Base-by-base conservation (phyloP, 2,113 vertebrate genomes). In the Xyrauchen texanus region DNA sequence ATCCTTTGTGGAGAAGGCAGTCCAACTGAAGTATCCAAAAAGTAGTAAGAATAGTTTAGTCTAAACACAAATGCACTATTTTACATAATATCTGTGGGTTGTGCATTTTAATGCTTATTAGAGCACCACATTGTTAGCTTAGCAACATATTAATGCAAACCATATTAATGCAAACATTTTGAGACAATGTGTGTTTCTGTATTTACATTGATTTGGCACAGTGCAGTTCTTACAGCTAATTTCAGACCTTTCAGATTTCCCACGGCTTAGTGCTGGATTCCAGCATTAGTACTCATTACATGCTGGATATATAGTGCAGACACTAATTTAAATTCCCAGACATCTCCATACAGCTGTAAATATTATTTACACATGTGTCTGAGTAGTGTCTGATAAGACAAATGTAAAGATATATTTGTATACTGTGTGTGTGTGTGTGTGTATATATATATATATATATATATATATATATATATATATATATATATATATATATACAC, bases 271-370 rank as follows among this genome's bases (percentile, higher is more conserved):
- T 58, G 44, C 34, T 71, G 8, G 53, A 44, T 53, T 57, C 42
- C 13, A 58, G 5, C 52, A 53, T 15, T 57, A 58, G 13, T 15
- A 9, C 53, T 58, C 53, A 71, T 58, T 71, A 44, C 42, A 10
- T 71, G 4, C 21, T 10, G 53, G 42, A 45, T 16, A 45, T 58
- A 71, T 46, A 71, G n/a, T 5, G 10, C 42, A 72, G 8, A 60
- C 53, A 46, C 53, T 72, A 44, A 71, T 71, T 55, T 16, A 58
- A 72, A 72, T 60, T 72, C 69, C 53, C 53, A 72, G 69, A 72
- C 69, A 58, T 11, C 13, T 42, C 53, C n/a, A 72, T 72, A 58
- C 46, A 72, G 58, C 42, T 58, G 0, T 15, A 16, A 15, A 3
- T 6, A 34, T 34, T 34, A 34, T 67, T 15, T 47, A 5, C 12